These are phyloP conservation scores for Lepus timidus DNA, from an alignment of 2,113 vertebrate species.

Conservation along the genomic window DNA sequence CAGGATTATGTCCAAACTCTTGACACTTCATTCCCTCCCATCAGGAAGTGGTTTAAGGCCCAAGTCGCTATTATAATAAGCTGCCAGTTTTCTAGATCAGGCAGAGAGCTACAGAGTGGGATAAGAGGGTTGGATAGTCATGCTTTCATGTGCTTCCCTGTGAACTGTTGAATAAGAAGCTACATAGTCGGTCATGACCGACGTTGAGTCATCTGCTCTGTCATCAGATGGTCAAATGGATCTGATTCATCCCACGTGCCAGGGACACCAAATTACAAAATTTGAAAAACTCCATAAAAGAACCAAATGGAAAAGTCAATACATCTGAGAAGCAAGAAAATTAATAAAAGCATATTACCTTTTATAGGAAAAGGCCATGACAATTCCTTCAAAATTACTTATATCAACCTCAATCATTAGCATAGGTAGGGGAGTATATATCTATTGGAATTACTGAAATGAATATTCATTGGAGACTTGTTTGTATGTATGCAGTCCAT, in stretches of 20 bases:
- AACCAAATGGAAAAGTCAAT: background rate
- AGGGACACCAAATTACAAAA: background rate
- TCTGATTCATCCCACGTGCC: background rate
- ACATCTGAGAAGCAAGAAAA: background rate
- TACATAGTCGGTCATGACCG: background rate
- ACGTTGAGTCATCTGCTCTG: background rate
- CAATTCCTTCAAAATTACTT: background rate
- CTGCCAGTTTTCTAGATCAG: constrained; percentile 16
- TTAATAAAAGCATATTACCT: background rate
- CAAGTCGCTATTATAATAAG: constrained; percentile 51
- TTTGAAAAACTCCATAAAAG: background rate
- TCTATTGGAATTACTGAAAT: constrained; percentile 15
- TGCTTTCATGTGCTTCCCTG: background rate
- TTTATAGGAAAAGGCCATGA: background rate
- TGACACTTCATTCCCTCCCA: constrained; percentile 5
- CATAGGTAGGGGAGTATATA: background rate
- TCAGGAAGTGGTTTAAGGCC: constrained; percentile 32
- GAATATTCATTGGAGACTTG: background rate
- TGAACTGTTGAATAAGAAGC: background rate
- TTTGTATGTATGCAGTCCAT: background rate
- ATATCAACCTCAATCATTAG: background rate
- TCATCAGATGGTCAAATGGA: background rate
- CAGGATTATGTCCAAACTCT: background rate
- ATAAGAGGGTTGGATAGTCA: background rate
- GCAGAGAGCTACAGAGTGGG: background rate